Base-by-base conservation (phyloP, 2,888 invertebrate species). In the Tenthredo livida region DNA sequence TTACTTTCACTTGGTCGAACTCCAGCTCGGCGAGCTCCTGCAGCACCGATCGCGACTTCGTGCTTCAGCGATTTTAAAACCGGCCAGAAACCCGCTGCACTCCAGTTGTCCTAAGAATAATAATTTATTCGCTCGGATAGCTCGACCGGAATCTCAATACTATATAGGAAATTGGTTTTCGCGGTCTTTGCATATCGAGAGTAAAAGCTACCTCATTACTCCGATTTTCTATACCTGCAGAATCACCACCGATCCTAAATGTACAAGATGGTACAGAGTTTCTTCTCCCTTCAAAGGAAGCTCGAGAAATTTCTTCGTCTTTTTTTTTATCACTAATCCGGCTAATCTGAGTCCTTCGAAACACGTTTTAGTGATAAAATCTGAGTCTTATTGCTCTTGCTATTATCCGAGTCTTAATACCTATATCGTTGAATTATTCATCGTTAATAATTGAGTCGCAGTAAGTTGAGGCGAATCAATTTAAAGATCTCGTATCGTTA, bases 1-100 rank as follows among this genome's bases (percentile, higher is more conserved):
- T 90, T 89, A 91, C 92, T 91, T 92, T 91, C 91, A 91, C 91
- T 89, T 86, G 86, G 86, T 84, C 86, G 87, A 61, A 37, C 80
- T 61, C 80, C 40, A 25, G 12, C 29, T 67, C 72, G 43, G 50
- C 25, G 33, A 3, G 25, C 21, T 25, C 61, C n/a, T n/a, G n/a
- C n/a, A n/a, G n/a, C 61, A 61, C 21, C 61, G 58, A 58, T 58
- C 58, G 43, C 43, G 75, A 80, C n/a, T n/a, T n/a, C 80, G 58
- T 61, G 80, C 58, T 80, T 80, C 80, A 80, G 29, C 80, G 80
- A 80, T 80, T 80, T 61, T 80, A 80, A 80, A 80, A 86, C 87
- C 85, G 78, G 83, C 85, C 87, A 88, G 87, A 87, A 87, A 87
- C 86, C 89, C 87, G 86, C 86, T 86, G 85, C 85, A 87, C 87